Base-by-base conservation (phyloP, 2,797 vertebrate species). In the Neosilurus hyrtlii region DNA sequence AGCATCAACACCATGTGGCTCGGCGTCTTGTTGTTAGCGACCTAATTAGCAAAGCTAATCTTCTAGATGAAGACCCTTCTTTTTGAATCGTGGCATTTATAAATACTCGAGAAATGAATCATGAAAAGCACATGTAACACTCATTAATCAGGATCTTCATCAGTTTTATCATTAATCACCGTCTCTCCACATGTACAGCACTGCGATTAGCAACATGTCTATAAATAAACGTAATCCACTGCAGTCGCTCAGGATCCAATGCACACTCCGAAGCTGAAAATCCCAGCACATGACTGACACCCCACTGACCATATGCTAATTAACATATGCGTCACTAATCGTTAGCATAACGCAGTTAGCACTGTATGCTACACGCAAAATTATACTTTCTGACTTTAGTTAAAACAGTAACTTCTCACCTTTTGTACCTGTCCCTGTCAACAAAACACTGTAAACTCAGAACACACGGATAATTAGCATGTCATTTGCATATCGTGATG, bases 341-440 rank as follows among this genome's bases (percentile, higher is more conserved):
- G 82, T 87, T 84, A 84, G 61, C 73, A 37, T 20, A 30, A 35
- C n/a, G 30, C 10, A 0, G n/a, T 75, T 57, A 59, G 10, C 20
- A 26, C 16, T 35, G 24, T 15, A 26, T 2, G 14, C 54, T 30
- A 75, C 26, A 43, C 6, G 12, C 0, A 9, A 76, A n/a, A n/a
- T n/a, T 11, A 14, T 71, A 15, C 8, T 56, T 72, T 49, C 49
- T 51, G 59, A n/a, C 84, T 62, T 52, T 56, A 16, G 49, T 80
- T 24, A 82, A 81, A n/a, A 70, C 80, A 84, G 80, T 18, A 73
- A 80, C 83, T 67, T 90, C 94, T 96, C 93, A 97, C 97, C 43
- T 96, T 98, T 97, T 99, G 96, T 96, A 94, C 95, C 97, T 97
- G 92, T 82, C 93, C 90, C 86, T 16, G 90, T 79, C 89, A 88